Base-by-base conservation (phyloP, 2,797 vertebrate species). In the Pelochelys cantorii region DNA sequence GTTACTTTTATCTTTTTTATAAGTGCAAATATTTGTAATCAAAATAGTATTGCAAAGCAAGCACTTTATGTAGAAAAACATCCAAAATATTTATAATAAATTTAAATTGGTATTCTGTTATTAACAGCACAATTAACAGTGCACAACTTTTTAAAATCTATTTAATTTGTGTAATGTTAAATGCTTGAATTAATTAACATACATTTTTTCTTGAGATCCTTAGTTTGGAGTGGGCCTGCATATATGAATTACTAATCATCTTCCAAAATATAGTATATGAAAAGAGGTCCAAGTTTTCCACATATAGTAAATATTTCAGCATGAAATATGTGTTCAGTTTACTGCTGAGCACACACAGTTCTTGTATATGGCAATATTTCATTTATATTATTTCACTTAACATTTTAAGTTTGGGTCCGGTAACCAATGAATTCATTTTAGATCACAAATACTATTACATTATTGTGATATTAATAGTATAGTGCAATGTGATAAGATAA, bases 331-430 rank as follows among this genome's bases (percentile, higher is more conserved):
- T 87, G 71, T 1, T 5, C 91, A 92, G 94, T 94, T 94, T 93
- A 96, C 87, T 83, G 85, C 37, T 92, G 81, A 87, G 37, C 81
- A 77, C 71, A 91, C 79, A 74, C 71, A 75, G 86, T 91, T 95
- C 90, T 89, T 95, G 0, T 83, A 68, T 83, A 78, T n/a, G 77
- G 53, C 71, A 94, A 83, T 87, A 90, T 17, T 52, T 92, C 87
- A 89, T 0, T 12, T 20, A 65, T 34, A 59, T 54, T 68, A 91
- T 81, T 60, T 96, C 65, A 81, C 90, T 87, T 87, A 79, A 83
- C 81, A 94, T 90, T 91, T 94, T 85, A 94, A 96, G 94, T 95
- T 95, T 86, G 92, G 65, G 90, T 94, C 88, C 87, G 34, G 37
- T 77, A 79, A 65, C 75, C 90, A 81, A 84, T 85, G 94, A 93